Evolutionary conservation across 2,888 invertebrate species (phyloP).

Genomic region (Apantesis nais): DNA sequence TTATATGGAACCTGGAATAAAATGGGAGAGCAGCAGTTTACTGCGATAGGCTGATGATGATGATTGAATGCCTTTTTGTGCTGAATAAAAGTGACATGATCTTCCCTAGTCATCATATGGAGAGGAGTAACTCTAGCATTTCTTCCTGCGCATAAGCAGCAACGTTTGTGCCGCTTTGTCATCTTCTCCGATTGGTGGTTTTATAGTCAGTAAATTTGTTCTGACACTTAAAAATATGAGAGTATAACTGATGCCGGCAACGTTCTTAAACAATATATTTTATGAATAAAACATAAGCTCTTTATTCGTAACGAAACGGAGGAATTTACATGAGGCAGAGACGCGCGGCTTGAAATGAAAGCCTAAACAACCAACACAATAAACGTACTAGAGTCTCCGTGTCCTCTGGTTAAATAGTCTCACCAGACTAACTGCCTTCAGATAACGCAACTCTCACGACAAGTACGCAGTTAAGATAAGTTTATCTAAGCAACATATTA

Average conservation of each 20-base stretch:
- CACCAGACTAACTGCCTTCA: neutral
- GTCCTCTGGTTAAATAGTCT: neutral
- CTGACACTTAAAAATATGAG: neutral
- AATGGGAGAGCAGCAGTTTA: too few species aligned
- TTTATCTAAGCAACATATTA: neutral
- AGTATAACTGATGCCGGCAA: neutral
- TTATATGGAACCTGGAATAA: neutral
- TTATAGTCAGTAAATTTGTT: neutral
- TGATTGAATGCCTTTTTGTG: neutral
- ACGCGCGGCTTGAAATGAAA: neutral
- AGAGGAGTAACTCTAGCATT: neutral
- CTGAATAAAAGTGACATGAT: neutral
- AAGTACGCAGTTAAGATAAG: neutral
- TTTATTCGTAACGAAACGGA: constrained; percentile 25
- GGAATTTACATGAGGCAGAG: constrained; percentile 31
- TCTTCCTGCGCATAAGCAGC: neutral
- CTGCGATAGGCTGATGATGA: too few species aligned
- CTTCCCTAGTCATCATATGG: neutral
- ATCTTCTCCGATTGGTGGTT: neutral
- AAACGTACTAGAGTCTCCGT: neutral
- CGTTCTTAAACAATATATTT: too few species aligned
- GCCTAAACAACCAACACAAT: neutral
- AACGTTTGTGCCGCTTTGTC: neutral
- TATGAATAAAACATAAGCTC: constrained; percentile 37
- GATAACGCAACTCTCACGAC: neutral